Evolutionary conservation across 2,113 vertebrate species (phyloP).

Genomic region (Gymnorhina tibicen): DNA sequence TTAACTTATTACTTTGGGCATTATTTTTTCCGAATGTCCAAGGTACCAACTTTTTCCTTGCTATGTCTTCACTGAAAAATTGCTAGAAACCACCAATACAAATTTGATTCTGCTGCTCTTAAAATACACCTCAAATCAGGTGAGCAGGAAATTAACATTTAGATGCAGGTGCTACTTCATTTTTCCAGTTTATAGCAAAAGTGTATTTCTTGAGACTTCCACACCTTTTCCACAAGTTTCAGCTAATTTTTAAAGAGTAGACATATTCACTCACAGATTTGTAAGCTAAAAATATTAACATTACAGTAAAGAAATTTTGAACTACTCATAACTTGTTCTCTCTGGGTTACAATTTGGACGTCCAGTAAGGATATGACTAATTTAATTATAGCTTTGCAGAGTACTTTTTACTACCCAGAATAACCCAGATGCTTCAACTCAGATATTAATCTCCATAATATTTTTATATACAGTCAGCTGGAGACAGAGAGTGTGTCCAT

Average conservation of each 20-base stretch:
- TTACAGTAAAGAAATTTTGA: neutral
- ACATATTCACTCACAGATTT: neutral
- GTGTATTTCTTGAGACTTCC: neutral
- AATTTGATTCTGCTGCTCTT: neutral
- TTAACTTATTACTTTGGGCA: rapidly evolving
- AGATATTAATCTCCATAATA: neutral
- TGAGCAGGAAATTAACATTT: neutral
- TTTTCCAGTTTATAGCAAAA: neutral
- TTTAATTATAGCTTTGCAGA: neutral
- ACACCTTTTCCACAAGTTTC: neutral
- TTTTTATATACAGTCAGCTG: neutral
- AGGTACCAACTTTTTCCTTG: neutral
- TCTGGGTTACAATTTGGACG: neutral
- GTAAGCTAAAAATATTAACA: neutral
- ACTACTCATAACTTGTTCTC: neutral
- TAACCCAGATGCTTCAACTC: neutral
- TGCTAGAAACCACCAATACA: neutral
- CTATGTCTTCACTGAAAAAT: neutral
- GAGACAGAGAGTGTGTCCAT: neutral
- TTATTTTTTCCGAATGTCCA: neutral
- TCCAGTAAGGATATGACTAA: neutral
- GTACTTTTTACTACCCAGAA: neutral
- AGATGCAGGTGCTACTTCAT: neutral
- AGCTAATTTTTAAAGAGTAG: neutral
- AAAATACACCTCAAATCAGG: neutral